Evolutionary conservation across 1,140 invertebrate genomes (phyloP).

Genomic region (Eumeta japonica): DNA sequence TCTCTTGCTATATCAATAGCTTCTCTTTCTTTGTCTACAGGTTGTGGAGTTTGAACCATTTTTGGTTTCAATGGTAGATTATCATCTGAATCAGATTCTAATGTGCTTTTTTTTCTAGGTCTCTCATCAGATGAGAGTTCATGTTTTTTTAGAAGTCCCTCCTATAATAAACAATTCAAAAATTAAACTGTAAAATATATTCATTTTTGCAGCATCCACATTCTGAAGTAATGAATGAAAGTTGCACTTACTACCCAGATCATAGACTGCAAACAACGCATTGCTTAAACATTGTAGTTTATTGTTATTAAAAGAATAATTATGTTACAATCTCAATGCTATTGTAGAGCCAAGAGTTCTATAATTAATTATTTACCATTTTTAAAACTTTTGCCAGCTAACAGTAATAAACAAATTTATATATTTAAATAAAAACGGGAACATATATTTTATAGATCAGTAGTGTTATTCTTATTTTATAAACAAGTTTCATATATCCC

Average conservation of each 20-base stretch:
- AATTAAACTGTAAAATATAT: background rate
- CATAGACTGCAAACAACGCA: too few relatives aligned
- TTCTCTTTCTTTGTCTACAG: constrained; percentile 50
- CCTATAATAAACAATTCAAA: constrained; percentile 24
- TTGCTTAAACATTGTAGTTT: too few relatives aligned
- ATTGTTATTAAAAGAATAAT: too few relatives aligned
- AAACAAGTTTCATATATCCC: too few relatives aligned
- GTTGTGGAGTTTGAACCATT: constrained; percentile 23
- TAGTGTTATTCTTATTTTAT: too few relatives aligned
- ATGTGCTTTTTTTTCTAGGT: constrained; percentile 43
- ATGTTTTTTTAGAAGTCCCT: constrained; percentile 49
- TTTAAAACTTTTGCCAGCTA: too few relatives aligned
- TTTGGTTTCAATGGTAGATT: constrained; percentile 48
- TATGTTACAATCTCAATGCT: too few relatives aligned
- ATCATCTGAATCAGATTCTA: constrained; percentile 55
- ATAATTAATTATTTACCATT: too few relatives aligned
- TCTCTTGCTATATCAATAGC: constrained; percentile 56
- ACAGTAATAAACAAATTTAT: too few relatives aligned
- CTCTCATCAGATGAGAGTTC: constrained; percentile 34
- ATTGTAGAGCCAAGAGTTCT: too few relatives aligned
- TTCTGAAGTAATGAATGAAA: background rate
- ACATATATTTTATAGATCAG: too few relatives aligned
- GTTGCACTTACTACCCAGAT: background rate
- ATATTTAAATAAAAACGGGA: too few relatives aligned
- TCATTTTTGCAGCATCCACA: background rate